Percentiles rank a stretch among this genome's conserved stretches.
These are phyloP conservation scores for Acanthosoma haemorrhoidale DNA, from an alignment of 2,888 invertebrate genomes.

Conservation along the genomic window DNA sequence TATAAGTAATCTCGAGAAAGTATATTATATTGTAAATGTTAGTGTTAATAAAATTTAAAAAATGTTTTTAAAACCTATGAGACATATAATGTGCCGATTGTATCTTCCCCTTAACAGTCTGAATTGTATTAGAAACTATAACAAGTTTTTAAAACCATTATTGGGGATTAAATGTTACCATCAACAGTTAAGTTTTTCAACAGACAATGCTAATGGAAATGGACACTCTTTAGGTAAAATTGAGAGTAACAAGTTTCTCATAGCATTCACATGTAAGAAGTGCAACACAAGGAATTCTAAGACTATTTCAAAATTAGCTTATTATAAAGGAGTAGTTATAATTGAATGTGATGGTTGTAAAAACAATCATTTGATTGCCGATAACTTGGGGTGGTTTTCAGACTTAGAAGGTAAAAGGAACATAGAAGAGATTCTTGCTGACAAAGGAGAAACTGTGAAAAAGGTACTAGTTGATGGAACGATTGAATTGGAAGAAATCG, in stretches of 20 bases:
- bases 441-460: conserved; percentile 75
- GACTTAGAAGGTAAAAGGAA: conserved; percentile 69
- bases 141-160: not conserved
- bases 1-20: not conserved
- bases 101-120: not conserved
- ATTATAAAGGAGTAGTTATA: conserved; percentile 85
- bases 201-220: not conserved
- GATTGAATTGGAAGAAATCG: not conserved
- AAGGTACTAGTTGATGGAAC: conserved; percentile 27
- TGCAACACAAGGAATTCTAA: conserved; percentile 72
- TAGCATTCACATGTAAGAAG: conserved; percentile 84
- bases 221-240: conserved; percentile 45
- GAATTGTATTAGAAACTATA: not conserved
- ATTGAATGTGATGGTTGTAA: conserved; percentile 81
- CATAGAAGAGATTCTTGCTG: conserved; percentile 83
- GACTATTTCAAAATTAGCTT: conserved; percentile 77
- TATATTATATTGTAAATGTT: not conserved
- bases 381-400: conserved; percentile 91
- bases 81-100: not conserved
- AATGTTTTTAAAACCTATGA: not conserved
- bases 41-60: not conserved
- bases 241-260: conserved; percentile 56
- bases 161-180: not conserved
- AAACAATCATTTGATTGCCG: conserved; percentile 91
- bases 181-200: not conserved